Conservation (phyloP, 2,888 invertebrate genomes). For the Andrena trimmerana region DNA sequence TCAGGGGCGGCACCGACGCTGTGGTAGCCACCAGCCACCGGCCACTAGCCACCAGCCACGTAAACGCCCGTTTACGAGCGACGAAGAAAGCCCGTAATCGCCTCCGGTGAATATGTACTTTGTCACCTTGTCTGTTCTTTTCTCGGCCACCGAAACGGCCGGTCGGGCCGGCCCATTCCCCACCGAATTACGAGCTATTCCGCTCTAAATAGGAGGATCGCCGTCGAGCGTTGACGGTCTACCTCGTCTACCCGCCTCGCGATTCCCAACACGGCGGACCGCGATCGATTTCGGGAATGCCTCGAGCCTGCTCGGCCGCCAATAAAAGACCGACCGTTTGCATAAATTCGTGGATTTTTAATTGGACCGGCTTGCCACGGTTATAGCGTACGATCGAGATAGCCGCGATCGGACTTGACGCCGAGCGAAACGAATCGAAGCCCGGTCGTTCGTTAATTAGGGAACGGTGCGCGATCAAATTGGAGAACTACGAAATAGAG, state of each 20-base stretch:
- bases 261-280: conserved; percentile 6
- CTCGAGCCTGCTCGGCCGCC: conserved; percentile 36
- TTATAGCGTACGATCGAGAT: conserved; percentile 67
- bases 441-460: conserved; percentile 62
- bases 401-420: conserved; percentile 57
- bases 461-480: conserved; percentile 52
- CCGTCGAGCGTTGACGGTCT: not conserved
- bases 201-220: conserved; percentile 54
- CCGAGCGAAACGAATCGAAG: conserved; percentile 45
- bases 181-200: conserved; percentile 63
- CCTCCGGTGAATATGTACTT: conserved; percentile 56
- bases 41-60: conserved; percentile 34
- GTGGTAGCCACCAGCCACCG: conserved; percentile 32
- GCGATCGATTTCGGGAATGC: conserved; percentile 67
- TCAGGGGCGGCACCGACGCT: conserved; percentile 55
- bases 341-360: conserved; percentile 74
- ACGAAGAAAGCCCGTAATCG: conserved; percentile 58
- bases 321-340: conserved; percentile 69
- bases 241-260: not conserved
- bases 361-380: conserved; percentile 67
- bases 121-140: conserved; percentile 56
- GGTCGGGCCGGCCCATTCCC: conserved; percentile 36
- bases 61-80: conserved; percentile 60
- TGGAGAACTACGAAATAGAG: conserved; percentile 41
- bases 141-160: conserved; percentile 1